A percentile compares a stretch with the other conserved stretches of the same genome.
phyloP scores from a whole-genome alignment of 2,797 vertebrate species.

The Toxotes lorentzi region DNA sequence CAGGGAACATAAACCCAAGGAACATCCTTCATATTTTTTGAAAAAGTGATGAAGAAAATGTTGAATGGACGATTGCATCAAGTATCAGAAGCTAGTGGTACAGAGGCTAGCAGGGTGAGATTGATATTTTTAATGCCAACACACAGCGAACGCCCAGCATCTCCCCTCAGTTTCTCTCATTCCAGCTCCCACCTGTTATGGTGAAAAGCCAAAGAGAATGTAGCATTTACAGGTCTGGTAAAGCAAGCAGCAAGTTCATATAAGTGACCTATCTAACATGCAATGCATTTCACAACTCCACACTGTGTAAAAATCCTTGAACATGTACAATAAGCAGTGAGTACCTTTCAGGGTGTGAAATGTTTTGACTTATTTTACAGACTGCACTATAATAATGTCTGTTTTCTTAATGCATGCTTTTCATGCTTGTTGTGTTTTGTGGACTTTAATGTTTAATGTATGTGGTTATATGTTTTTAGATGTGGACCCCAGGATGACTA shows the following conservation, averaged over 20 bases:
- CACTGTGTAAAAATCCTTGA: conserved; percentile 7
- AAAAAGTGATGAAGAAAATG: too few relatives aligned
- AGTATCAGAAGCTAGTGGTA: too few relatives aligned
- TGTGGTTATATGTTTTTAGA: too few relatives aligned
- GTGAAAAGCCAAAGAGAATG: conserved; percentile 9
- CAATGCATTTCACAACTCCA: too few relatives aligned
- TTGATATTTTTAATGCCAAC: conserved; percentile 25
- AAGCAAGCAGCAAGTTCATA: conserved; percentile 15
- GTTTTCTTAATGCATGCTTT: too few relatives aligned
- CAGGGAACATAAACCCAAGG: too few relatives aligned
- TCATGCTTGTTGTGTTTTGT: too few relatives aligned
- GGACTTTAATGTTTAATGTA: too few relatives aligned
- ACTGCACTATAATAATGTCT: too few relatives aligned
- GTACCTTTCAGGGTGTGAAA: conserved; percentile 13
- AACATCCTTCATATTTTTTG: too few relatives aligned
- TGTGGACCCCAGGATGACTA: too few relatives aligned
- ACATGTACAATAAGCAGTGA: conserved; percentile 9
- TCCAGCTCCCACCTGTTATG: conserved; percentile 20
- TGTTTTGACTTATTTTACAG: conserved; percentile 3
- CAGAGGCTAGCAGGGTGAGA: neutral
- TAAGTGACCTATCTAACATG: conserved; percentile 8
- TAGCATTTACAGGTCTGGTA: conserved; percentile 16
- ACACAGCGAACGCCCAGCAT: conserved; percentile 10
- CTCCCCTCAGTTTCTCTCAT: conserved; percentile 18
- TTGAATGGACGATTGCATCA: too few relatives aligned